Evolutionary conservation across 2,888 invertebrate genomes (phyloP), one percentile per base, ranked within the genome.

Genomic region (Conchocele bisecta): DNA sequence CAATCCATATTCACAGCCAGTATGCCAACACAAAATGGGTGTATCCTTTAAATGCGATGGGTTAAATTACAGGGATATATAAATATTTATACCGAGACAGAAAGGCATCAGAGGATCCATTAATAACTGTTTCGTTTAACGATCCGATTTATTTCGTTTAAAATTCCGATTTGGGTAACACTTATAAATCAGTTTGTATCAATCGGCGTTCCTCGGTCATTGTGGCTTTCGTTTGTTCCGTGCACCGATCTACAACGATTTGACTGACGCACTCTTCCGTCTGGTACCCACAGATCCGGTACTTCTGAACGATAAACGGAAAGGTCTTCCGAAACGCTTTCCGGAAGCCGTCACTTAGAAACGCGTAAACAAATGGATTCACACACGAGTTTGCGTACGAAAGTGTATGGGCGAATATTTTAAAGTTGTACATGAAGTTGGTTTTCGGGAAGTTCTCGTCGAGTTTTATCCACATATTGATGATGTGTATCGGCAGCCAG

Each of bases 321-420:
- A 88, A 84, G 3, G 86, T 85, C 56, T 84, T 85, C n/a, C 81
- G 75, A 56, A 88, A 84, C 0, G 88, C 85, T 61, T 86, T 85
- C 13, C 86, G 73, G 68, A 89, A 89, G 7, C 87, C 87, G 64
- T 89, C 89, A 28, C 88, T 87, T 41, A 88, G 75, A 71, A 87
- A 88, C 22, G 86, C 86, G 72, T 89, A 89, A 22, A 89, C 86
- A 37, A 88, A 85, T 3, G 89, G 89, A 65, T 89, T 89, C 24
- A 89, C 85, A 74, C 86, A 87, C 6, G 87, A 87, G 71, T 85
- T 88, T 46, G 86, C 84, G 74, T 87, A 89, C 3, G 88, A 88
- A 41, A 89, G 69, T 4, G 87, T 86, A 65, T 88, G 87, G 20
- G 85, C 84, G 39, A 87, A 71, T 33, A 85, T 75, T 68, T 84